Percentiles rank a stretch among this genome's conserved stretches.
Evolutionary conservation across 2,113 vertebrate species (phyloP).

Genomic region (Recurvirostra avosetta): DNA sequence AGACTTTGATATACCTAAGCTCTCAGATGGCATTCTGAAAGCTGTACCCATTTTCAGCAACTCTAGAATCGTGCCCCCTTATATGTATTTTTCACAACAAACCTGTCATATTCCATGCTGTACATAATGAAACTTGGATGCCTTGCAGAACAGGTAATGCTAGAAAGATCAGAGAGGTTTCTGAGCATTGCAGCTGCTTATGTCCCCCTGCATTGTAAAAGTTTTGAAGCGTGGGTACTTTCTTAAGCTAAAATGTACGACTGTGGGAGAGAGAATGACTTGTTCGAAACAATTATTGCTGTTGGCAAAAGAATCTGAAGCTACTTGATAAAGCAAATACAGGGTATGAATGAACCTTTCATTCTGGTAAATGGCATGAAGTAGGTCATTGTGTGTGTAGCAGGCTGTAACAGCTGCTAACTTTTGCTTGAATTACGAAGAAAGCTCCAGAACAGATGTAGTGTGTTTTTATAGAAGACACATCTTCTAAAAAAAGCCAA

Average conservation of each 20-base stretch:
- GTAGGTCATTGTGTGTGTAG: neutral
- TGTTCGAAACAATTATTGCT: constrained; percentile 23
- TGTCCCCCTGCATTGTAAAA: neutral
- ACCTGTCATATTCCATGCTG: neutral
- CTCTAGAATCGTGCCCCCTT: neutral
- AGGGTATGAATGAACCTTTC: neutral
- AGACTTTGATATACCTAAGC: neutral
- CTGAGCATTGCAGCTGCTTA: neutral
- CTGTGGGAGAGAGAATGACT: neutral
- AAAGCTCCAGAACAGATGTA: neutral
- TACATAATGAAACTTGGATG: neutral
- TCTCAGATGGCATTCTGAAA: neutral
- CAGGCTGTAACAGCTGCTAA: neutral
- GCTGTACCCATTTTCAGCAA: neutral
- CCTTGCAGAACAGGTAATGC: neutral
- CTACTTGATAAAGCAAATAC: neutral
- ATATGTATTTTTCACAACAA: neutral
- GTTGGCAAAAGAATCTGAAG: neutral
- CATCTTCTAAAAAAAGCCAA: neutral
- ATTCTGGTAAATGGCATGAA: neutral
- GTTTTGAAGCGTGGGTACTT: neutral
- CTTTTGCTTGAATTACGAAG: neutral
- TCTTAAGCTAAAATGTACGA: neutral
- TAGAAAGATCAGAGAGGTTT: neutral
- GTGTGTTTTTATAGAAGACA: neutral